Evolutionary conservation across 2,113 vertebrate genomes (phyloP).

Genomic region (Heptranchias perlo): DNA sequence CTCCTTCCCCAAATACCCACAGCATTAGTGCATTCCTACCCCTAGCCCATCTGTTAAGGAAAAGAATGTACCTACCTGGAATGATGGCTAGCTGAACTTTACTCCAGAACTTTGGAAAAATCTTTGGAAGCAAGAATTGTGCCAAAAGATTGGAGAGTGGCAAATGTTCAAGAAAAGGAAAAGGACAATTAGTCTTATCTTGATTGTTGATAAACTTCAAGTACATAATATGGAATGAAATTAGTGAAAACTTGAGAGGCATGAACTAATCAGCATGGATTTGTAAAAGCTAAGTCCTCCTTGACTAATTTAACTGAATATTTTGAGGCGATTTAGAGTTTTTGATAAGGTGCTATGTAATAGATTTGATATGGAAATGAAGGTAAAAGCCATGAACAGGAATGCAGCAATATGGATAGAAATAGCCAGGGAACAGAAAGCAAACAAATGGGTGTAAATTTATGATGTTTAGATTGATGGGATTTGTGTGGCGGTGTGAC

Average conservation of each 20-base stretch:
- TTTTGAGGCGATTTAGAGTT: neutral
- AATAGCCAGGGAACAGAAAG: neutral
- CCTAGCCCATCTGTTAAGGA: neutral
- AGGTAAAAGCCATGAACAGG: neutral
- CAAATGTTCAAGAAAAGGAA: neutral
- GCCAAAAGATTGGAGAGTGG: neutral
- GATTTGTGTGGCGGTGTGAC: no score
- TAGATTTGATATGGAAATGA: neutral
- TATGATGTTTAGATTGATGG: no score
- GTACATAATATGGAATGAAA: neutral
- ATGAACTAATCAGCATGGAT: no score
- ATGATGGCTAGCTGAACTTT: no score
- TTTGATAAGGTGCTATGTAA: neutral
- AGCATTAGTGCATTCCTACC: neutral
- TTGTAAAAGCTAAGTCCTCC: no score
- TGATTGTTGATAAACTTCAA: neutral
- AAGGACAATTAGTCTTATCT: neutral
- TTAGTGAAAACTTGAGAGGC: neutral
- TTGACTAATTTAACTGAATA: neutral
- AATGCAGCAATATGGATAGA: neutral
- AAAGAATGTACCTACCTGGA: no score
- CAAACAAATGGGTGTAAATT: no score
- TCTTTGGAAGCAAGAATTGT: no score
- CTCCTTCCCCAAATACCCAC: no score
- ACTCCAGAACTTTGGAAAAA: neutral